phyloP scores from a whole-genome alignment of 2,888 invertebrate species.

The Drosophila macrospina region DNA sequence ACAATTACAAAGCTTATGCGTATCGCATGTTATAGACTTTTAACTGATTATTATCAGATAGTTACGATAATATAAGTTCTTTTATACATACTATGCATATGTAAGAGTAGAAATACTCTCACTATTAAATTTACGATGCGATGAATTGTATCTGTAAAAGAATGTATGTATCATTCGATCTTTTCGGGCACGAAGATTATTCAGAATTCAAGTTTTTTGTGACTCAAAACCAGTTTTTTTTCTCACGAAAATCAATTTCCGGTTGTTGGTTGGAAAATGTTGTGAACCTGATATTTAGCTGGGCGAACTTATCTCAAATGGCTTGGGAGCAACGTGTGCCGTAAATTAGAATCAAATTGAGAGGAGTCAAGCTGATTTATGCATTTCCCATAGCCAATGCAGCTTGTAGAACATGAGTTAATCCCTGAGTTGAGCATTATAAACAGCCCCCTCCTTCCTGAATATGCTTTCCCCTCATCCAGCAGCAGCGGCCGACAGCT shows the following conservation, averaged over 20 bases:
- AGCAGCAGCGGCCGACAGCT: constrained; percentile 19
- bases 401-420: constrained; percentile 48
- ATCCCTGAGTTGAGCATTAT: constrained; percentile 26
- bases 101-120: too few relatives aligned
- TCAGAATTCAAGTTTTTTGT: constrained; percentile 5
- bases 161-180: too few relatives aligned
- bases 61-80: too few relatives aligned
- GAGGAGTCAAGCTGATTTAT: constrained; percentile 76
- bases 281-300: constrained; percentile 74
- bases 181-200: too few relatives aligned
- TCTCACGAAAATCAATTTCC: constrained; percentile 71
- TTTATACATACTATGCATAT: too few relatives aligned
- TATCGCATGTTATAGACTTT: too few relatives aligned
- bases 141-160: too few relatives aligned
- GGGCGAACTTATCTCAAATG: constrained; percentile 56
- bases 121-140: too few relatives aligned
- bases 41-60: too few relatives aligned
- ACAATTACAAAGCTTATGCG: too few relatives aligned
- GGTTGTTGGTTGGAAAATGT: constrained; percentile 21
- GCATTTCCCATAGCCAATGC: constrained; percentile 60
- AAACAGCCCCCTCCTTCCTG: constrained; percentile 26
- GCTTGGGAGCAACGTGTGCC: constrained; percentile 46
- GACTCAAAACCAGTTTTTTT: constrained; percentile 39
- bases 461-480: constrained; percentile 2
- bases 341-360: constrained; percentile 78